A percentile compares a stretch with the other conserved stretches of the same genome.
Evolutionary conservation across 64 coral and sea anemone genomes (phyloP).

Genomic region (Actinia tenebrosa): DNA sequence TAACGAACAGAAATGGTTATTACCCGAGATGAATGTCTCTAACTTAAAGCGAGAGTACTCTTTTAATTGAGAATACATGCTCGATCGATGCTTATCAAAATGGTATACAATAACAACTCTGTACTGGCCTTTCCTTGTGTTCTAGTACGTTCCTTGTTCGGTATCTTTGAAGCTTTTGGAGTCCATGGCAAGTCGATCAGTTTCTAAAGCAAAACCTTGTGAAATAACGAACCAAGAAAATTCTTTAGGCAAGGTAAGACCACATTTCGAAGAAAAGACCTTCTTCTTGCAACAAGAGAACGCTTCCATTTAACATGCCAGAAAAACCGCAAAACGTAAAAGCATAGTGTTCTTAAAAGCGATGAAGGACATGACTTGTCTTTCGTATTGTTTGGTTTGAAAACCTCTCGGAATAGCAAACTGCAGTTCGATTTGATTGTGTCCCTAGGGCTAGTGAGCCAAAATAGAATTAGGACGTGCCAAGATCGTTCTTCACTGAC

Average conservation of each 20-base stretch:
- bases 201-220: background rate
- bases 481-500: background rate
- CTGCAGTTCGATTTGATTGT: background rate
- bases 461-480: background rate
- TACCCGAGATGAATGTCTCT: background rate
- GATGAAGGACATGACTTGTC: slow-evolving; percentile 16
- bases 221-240: background rate
- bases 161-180: background rate
- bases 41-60: background rate
- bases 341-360: background rate
- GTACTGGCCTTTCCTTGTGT: background rate
- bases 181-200: background rate
- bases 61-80: background rate
- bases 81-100: background rate
- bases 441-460: background rate
- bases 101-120: background rate
- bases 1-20: background rate
- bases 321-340: slow-evolving; percentile 15
- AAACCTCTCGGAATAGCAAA: background rate
- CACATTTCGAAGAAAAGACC: background rate
- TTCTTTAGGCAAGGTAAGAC: background rate
- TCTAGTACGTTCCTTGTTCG: background rate
- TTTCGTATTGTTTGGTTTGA: background rate
- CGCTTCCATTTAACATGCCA: slow-evolving; percentile 11
- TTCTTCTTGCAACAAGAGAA: background rate